These are phyloP conservation scores for Hecatera dysodea DNA, from an alignment of 2,888 invertebrate genomes.

Conservation along the genomic window DNA sequence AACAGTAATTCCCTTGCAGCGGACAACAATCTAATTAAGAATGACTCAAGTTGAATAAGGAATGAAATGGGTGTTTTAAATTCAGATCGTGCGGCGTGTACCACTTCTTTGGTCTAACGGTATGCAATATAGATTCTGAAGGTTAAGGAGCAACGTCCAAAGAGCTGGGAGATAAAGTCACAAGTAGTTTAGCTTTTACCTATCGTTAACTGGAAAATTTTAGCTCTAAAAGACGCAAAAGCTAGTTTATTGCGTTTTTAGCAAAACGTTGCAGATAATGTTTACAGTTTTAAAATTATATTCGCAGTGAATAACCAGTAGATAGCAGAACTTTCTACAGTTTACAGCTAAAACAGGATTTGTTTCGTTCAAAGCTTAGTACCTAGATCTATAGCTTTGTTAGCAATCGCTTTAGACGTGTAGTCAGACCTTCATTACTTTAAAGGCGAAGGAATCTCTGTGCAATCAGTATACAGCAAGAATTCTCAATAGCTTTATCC, in stretches of 20 bases:
- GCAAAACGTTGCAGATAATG: slow-evolving; percentile 4
- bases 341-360: slow-evolving; percentile 26
- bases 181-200: slow-evolving; percentile 28
- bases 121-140: slow-evolving; percentile 67
- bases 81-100: slow-evolving; percentile 71
- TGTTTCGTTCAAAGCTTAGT: slow-evolving; percentile 13
- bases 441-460: slow-evolving; percentile 58
- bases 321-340: slow-evolving; percentile 10
- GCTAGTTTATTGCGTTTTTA: slow-evolving; percentile 26
- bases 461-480: slow-evolving; percentile 41
- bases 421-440: slow-evolving; percentile 40
- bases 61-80: slow-evolving; percentile 74
- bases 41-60: slow-evolving; percentile 73
- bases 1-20: slow-evolving; percentile 65
- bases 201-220: slow-evolving; percentile 28
- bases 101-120: slow-evolving; percentile 75
- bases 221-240: slow-evolving; percentile 9
- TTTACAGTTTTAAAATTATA: slow-evolving; percentile 5
- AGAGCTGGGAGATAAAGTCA: slow-evolving; percentile 41
- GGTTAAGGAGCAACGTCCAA: slow-evolving; percentile 56
- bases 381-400: slow-evolving; percentile 46
- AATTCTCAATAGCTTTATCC: slow-evolving; percentile 66
- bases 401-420: slow-evolving; percentile 51
- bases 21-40: slow-evolving; percentile 76
- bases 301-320: slow-evolving; percentile 5